These are phyloP conservation scores for Dipodomys ordii DNA, from an alignment of 2,113 vertebrate species.

Conservation along the genomic window DNA sequence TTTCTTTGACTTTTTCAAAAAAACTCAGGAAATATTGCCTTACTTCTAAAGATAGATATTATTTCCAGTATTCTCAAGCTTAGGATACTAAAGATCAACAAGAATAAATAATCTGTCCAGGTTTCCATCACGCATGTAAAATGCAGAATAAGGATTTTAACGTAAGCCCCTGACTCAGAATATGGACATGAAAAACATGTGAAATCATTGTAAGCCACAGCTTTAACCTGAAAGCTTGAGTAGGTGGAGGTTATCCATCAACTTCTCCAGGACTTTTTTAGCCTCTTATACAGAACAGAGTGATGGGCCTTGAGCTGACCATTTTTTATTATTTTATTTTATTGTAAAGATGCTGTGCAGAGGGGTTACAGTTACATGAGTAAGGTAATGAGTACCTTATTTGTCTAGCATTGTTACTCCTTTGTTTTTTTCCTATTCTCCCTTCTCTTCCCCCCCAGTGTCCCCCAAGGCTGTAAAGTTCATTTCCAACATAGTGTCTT, in stretches of 20 bases:
- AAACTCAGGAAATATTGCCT: background rate
- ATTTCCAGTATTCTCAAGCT: constrained; percentile 21
- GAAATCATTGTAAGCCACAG: background rate
- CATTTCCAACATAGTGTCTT: no score
- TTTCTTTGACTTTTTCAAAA: background rate
- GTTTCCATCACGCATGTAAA: background rate
- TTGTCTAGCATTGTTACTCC: no score
- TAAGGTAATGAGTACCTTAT: no score
- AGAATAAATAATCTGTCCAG: background rate
- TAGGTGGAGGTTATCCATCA: constrained; percentile 18
- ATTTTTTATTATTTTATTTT: background rate
- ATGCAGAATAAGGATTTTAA: background rate
- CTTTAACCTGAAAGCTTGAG: background rate
- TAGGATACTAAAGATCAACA: background rate
- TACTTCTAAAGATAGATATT: background rate
- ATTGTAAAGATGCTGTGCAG: no score
- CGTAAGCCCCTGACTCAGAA: background rate
- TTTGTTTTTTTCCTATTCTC: no score
- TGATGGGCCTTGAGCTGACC: background rate
- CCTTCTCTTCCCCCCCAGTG: no score
- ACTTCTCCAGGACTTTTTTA: constrained; percentile 1
- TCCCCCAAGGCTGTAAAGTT: no score
- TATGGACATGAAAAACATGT: background rate
- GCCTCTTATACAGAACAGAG: background rate
- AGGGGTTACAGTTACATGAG: no score